Conservation (phyloP, 2,797 vertebrate genomes). For the Coluber constrictor region DNA sequence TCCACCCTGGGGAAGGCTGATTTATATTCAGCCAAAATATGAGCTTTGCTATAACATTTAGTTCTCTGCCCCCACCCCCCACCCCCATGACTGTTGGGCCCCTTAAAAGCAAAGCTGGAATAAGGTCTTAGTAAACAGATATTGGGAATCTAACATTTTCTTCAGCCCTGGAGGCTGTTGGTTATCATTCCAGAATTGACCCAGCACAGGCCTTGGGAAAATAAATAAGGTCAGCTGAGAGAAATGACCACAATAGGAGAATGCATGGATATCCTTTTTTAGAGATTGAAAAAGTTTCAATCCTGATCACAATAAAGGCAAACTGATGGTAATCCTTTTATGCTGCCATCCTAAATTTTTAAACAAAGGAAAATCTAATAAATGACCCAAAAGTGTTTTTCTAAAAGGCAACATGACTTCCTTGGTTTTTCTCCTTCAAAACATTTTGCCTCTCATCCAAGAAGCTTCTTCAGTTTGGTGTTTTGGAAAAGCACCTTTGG, state of each 20-base stretch:
- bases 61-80: no score
- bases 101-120: not conserved
- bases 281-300: not conserved
- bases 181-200: not conserved
- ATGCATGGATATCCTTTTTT: not conserved
- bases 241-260: not conserved
- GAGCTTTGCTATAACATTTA: no score
- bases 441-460: not conserved
- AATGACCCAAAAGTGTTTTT: no score
- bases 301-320: not conserved
- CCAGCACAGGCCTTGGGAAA: constrained; percentile 47
- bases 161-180: not conserved
- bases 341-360: not conserved
- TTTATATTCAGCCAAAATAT: not conserved
- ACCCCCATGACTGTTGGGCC: no score
- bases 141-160: not conserved
- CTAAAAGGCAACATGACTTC: not conserved
- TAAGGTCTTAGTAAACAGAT: not conserved
- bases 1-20: not conserved
- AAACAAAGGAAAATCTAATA: no score
- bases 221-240: not conserved
- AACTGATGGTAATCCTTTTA: not conserved
- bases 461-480: not conserved
- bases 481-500: not conserved
- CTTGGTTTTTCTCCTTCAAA: not conserved